Evolutionary conservation across 2,797 vertebrate genomes (phyloP).

Genomic region (Lepidocolaptes lacrymiger): DNA sequence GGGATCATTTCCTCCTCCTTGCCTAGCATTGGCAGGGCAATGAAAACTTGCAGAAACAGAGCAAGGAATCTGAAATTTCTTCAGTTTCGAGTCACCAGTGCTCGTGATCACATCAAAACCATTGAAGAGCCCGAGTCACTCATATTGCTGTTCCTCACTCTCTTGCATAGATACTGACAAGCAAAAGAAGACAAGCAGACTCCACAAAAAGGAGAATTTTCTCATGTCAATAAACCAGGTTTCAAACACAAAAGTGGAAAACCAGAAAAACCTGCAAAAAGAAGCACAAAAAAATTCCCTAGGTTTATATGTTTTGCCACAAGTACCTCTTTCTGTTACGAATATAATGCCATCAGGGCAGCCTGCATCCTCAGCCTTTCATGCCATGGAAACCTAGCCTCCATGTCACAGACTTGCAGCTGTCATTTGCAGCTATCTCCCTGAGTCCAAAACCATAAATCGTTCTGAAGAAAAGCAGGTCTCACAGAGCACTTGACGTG

Average conservation of each 20-base stretch:
- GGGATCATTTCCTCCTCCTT: neutral
- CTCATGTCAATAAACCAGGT: rapidly evolving
- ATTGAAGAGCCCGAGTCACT: rapidly evolving
- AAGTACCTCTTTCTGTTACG: neutral
- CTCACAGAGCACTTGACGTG: neutral
- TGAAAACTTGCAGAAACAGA: neutral
- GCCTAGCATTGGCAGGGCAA: neutral
- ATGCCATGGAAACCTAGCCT: too few relatives aligned
- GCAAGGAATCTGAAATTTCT: neutral
- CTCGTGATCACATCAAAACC: neutral
- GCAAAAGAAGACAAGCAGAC: neutral
- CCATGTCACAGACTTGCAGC: too few relatives aligned
- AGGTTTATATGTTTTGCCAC: neutral
- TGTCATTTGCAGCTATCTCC: neutral
- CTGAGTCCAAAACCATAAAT: neutral
- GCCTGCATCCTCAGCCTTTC: rapidly evolving
- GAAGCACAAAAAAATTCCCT: neutral
- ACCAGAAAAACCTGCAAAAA: neutral
- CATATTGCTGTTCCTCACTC: neutral
- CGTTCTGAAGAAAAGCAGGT: neutral
- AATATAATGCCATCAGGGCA: neutral
- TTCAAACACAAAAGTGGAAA: neutral
- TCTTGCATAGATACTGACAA: rapidly evolving
- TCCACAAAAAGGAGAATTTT: neutral
- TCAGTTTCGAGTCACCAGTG: neutral